Percentiles rank a stretch among this genome's conserved stretches.
Evolutionary conservation across 2,797 vertebrate species (phyloP).

Genomic region (Crenuchus spilurus): DNA sequence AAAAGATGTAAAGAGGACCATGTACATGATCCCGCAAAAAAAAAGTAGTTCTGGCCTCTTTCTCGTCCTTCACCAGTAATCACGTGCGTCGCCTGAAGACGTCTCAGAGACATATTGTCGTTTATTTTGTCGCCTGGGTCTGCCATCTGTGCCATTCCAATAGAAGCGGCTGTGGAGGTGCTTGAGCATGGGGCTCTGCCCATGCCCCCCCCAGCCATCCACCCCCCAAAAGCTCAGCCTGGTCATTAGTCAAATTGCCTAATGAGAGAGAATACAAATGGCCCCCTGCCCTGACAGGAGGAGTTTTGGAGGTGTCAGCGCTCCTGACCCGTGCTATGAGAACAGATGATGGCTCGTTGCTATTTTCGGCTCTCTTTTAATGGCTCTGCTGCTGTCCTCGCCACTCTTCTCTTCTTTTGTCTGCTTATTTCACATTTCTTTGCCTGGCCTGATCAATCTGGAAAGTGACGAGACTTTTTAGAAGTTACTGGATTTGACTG

Average conservation of each 20-base stretch:
- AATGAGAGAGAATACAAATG: conserved; percentile 82
- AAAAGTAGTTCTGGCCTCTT: conserved; percentile 22
- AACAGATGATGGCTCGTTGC: conserved; percentile 83
- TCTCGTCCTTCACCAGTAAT: conserved; percentile 77
- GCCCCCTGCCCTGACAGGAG: conserved; percentile 77
- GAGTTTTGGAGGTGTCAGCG: conserved; percentile 83
- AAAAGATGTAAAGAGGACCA: background rate
- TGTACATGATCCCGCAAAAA: background rate
- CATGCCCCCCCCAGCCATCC: conserved; percentile 38
- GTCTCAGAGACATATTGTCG: conserved; percentile 82
- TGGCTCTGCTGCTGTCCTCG: conserved; percentile 78
- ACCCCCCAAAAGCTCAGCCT: conserved; percentile 61
- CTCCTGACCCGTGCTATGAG: conserved; percentile 82
- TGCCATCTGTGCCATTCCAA: conserved; percentile 84
- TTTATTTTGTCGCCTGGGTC: conserved; percentile 77
- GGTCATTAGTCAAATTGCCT: conserved; percentile 80
- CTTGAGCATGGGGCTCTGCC: conserved; percentile 50
- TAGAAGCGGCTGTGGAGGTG: conserved; percentile 71
- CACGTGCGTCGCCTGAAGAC: conserved; percentile 69
- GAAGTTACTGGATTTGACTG: too few relatives aligned
- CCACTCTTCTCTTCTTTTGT: conserved; percentile 54
- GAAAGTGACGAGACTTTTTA: background rate
- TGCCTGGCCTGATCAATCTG: background rate
- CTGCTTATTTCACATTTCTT: conserved; percentile 8
- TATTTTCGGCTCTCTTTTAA: conserved; percentile 87